Base-by-base conservation (phyloP, 2,113 vertebrate species). In the Tachycineta bicolor region DNA sequence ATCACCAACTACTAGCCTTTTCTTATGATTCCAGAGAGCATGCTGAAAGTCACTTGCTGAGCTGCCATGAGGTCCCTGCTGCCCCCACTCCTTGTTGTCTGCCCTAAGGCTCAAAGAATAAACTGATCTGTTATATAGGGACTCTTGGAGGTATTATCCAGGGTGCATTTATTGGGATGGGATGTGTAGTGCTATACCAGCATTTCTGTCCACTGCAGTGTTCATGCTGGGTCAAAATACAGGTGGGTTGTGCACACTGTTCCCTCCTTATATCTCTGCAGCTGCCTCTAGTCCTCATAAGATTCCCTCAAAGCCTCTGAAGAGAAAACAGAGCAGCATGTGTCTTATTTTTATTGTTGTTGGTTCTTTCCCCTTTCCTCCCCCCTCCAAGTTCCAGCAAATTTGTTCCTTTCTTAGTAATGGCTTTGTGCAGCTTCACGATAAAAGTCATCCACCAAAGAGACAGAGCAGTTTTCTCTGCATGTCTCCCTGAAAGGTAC, bases 361-460 rank as follows among this genome's bases (percentile, higher is more conserved):
- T 81, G 3, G 3, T 75, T 89, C 56, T 81, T 87, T 85, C 14
- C 23, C 41, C 13, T 83, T 85, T 71, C 50, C 52, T 74, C 14
- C 31, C 7, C 4, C 2, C 37, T 90, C 50, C 24, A 63, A 70
- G 41, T 52, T 81, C 31, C 41, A 33, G 22, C 19, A 78, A 89
- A 96, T 89, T 77, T 94, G 75, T 83, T 55, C 33, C 63, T 91
- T 90, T 93, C 71, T 74, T 94, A 52, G 79, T 95, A 93, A 96
- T 78, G 68, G 63, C 44, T 96, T 93, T 74, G 68, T 91, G 71
- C 55, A 77, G 47, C 59, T 95, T 93, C 92, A 86, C 1, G 10
- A 92, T 94, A 96, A 95, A 93, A 95, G 79, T 83, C 79, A 94
- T 90, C 80, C 73, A 83, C 87, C 56, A 93, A 81, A 83, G 68